Percentiles rank a stretch among this genome's conserved stretches.
These are phyloP conservation scores for Zaprionus ornatus DNA, from an alignment of 1,140 invertebrate genomes.

Conservation along the genomic window DNA sequence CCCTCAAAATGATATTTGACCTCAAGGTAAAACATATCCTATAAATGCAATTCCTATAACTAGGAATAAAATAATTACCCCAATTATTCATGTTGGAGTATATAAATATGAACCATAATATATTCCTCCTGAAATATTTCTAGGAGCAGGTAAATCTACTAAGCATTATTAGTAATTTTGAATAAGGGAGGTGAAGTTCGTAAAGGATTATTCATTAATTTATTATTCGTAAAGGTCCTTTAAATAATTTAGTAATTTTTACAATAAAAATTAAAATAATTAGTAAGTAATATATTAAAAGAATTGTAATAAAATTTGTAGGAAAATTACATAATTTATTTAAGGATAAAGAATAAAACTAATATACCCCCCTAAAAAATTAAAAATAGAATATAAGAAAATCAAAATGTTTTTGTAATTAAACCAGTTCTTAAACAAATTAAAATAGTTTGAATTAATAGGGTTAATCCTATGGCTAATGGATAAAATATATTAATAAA, in stretches of 20 bases:
- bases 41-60: too few relatives aligned
- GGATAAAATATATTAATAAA: too few relatives aligned
- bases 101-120: too few relatives aligned
- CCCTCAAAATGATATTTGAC: too few relatives aligned
- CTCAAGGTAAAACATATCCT: too few relatives aligned
- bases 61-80: too few relatives aligned
- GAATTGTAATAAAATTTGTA: conserved; percentile 81
- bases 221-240: conserved; percentile 84
- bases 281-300: conserved; percentile 85
- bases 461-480: too few relatives aligned
- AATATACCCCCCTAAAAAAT: conserved; percentile 62
- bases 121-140: conserved; percentile 85
- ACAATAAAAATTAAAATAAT: conserved; percentile 70
- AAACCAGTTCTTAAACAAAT: too few relatives aligned
- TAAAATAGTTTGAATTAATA: too few relatives aligned
- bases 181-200: conserved; percentile 41
- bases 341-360: conserved; percentile 70
- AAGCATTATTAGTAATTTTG: conserved; percentile 84
- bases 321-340: conserved; percentile 84
- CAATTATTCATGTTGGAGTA: too few relatives aligned
- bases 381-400: conserved; percentile 18
- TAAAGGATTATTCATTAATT: conserved; percentile 84
- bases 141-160: conserved; percentile 85
- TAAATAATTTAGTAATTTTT: conserved; percentile 80
- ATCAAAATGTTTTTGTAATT: too few relatives aligned